A percentile compares a stretch with the other conserved stretches of the same genome.
phyloP scores from a whole-genome alignment of 2,113 vertebrate species.

The Erythrocercus mccallii region DNA sequence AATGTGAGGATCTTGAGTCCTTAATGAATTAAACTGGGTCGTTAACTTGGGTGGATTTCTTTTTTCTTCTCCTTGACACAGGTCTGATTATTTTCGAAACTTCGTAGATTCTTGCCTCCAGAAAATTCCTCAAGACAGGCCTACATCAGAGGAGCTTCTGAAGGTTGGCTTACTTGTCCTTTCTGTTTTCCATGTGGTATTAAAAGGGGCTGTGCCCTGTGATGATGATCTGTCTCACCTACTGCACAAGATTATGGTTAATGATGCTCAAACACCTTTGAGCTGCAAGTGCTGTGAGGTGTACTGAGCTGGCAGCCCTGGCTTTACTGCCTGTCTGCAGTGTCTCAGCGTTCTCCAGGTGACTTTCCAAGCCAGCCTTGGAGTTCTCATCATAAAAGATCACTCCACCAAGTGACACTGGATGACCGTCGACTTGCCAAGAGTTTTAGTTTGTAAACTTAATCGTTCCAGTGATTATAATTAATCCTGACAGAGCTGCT shows the following conservation, averaged over 20 bases:
- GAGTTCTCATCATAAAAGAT: background rate
- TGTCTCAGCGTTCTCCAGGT: background rate
- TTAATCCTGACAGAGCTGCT: background rate
- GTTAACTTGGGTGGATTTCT: slow-evolving; percentile 45
- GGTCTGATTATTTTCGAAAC: slow-evolving; percentile 99
- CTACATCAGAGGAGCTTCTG: slow-evolving; percentile 96
- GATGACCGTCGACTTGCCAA: background rate
- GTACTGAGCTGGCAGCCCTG: background rate
- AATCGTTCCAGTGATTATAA: background rate
- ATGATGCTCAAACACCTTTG: background rate
- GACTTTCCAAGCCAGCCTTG: background rate
- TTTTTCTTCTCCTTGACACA: slow-evolving; percentile 52
- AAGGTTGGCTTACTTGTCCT: slow-evolving; percentile 79
- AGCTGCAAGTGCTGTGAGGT: background rate
- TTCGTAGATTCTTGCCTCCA: slow-evolving; percentile 99
- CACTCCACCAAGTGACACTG: background rate
- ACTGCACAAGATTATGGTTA: background rate
- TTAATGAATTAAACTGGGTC: background rate
- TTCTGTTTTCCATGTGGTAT: background rate
- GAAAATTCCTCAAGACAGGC: slow-evolving; percentile 98
- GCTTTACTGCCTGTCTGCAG: background rate
- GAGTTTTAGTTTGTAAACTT: background rate
- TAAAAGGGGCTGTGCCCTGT: background rate
- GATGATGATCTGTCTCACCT: background rate
- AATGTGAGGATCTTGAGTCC: background rate